Conservation (phyloP, 2,888 invertebrate genomes). For the Bursaphelenchus okinawaensis region DNA sequence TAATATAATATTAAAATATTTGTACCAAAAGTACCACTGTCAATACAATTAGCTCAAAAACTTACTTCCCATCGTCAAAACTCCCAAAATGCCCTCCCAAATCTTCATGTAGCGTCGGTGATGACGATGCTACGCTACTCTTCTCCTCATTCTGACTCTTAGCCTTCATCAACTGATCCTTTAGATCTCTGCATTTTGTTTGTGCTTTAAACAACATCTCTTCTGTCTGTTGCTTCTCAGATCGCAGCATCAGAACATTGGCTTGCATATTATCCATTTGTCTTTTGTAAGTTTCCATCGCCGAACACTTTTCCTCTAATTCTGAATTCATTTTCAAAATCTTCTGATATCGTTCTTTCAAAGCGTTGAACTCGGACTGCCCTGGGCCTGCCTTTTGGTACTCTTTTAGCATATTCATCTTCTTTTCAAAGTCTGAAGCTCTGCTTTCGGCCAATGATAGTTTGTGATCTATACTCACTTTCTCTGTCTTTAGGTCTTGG, state of each 20-base stretch:
- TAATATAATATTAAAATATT: too few species aligned
- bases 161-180: not conserved
- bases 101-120: not conserved
- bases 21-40: too few species aligned
- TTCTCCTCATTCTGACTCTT: not conserved
- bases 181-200: not conserved
- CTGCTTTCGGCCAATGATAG: not conserved
- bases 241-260: conserved; percentile 1
- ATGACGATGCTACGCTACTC: not conserved
- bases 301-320: not conserved
- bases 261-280: not conserved
- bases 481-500: not conserved
- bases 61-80: conserved; percentile 1
- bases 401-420: conserved; percentile 1
- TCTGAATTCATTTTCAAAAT: conserved; percentile 3
- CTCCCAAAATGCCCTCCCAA: not conserved
- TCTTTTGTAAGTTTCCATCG: conserved; percentile 9
- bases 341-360: conserved; percentile 9
- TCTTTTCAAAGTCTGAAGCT: not conserved
- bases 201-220: not conserved
- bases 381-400: not conserved
- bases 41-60: not conserved
- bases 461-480: not conserved
- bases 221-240: not conserved
- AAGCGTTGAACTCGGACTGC: not conserved